Base-by-base conservation (phyloP, 2,113 vertebrate species). In the Pygoscelis adeliae region DNA sequence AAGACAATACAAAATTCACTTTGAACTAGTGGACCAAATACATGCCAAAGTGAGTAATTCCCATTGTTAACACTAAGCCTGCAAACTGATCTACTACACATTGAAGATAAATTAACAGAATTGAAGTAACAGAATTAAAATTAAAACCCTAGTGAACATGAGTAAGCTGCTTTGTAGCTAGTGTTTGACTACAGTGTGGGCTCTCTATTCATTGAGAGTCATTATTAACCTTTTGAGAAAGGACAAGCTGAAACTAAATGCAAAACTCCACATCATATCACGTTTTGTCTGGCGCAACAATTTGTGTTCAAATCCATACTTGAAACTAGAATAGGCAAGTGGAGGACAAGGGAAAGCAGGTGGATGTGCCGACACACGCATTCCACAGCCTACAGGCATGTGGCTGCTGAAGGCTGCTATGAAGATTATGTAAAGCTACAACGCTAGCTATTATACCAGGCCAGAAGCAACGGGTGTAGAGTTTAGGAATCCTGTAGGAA, bases 321-420 rank as follows among this genome's bases (percentile, higher is more conserved):
- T 5, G 36, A 69, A 49, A 58, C 13, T 13, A 17, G 32, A 74
- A 29, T 1, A 30, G 30, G 30, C 30, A 19, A 22, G 44, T 4
- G 22, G 61, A 36, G 55, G 62, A 7, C 0, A 5, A 17, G 15
- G 34, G 18, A 26, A n/a, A 55, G 46, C 67, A 76, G 87, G 55
- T 81, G 67, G 46, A 5, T n/a, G n/a, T 38, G 61, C 50, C 3
- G 1, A 10, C 25, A 42, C 15, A 10, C 1, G 0, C 29, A 10
- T 47, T 44, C 49, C 22, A 6, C 23, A 13, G 50, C 4, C 36
- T 25, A 6, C 16, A 47, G 27, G 62, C 53, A 16, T 11, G 46
- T 9, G 40, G 23, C 42, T 73, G 46, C 52, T 72, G 53, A 36
- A 47, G 26, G 50, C 53, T 66, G 42, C 47, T 11, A 8, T 11